Evolutionary conservation across 2,888 invertebrate species (phyloP), one percentile per base, ranked within the genome.

Genomic region (Dascillus cervinus): DNA sequence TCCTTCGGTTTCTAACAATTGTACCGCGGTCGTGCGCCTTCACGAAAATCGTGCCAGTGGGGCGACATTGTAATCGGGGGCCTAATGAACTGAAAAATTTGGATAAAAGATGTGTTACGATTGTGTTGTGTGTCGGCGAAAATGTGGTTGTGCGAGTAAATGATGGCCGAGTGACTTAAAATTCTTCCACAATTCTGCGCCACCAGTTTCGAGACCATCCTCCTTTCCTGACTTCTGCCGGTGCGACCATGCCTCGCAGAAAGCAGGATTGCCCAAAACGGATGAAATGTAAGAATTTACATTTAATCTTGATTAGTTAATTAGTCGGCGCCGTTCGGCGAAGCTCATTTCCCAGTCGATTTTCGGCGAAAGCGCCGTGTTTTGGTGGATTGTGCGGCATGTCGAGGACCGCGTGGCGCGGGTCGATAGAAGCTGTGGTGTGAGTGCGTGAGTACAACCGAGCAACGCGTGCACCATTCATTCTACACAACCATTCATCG

Each of bases 251-350:
- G 69, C 64, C 69, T 43, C 62, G 69, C 52, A 62, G 69, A 51
- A 69, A 69, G 55, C 69, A 69, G 57, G 62, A 69, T 50, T 67
- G 68, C 44, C 69, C 69, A 42, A 69, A 69, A 59, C 60, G 68
- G 50, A 70, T 70, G 69, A 69, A 69, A 69, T 69, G 70, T 66
- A 59, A 62, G 66, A 64, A 17, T 10, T 11, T 8, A 12, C 21
- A 11, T 6, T 17, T 6, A 17, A 8, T 8, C 8, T 6, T 17
- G 17, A 8, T 17, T n/a, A n/a, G n/a, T n/a, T n/a, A n/a, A n/a
- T n/a, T n/a, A n/a, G n/a, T n/a, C n/a, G n/a, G n/a, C n/a, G n/a
- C n/a, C n/a, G n/a, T n/a, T n/a, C n/a, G n/a, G n/a, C n/a, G n/a
- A n/a, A n/a, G n/a, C n/a, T n/a, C n/a, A n/a, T n/a, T n/a, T n/a